Base-by-base conservation (phyloP, 1,140 invertebrate species). In the Microvelia longipes region DNA sequence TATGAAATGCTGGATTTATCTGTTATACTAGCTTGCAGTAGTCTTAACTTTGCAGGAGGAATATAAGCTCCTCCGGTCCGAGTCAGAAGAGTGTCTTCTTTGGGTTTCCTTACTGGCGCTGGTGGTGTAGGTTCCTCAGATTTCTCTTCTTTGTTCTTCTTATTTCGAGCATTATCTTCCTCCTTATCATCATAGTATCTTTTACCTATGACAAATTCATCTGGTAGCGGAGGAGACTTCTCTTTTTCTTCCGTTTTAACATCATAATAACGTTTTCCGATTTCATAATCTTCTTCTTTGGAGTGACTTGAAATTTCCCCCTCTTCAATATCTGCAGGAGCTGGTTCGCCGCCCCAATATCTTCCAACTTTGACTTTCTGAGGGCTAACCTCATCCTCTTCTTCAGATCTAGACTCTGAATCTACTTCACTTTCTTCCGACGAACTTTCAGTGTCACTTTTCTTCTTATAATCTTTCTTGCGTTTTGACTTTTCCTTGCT, bases 31-130 rank as follows among this genome's bases (percentile, higher is more conserved):
- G 89, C 90, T 82, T 98, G 94, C 92, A 98, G 94, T 84, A 96
- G 85, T 64, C 89, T 84, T 5, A 99, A 81, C 78, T 92, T 95
- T 0, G 96, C 96, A 1, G 97, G 97, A 1, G 97, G 98, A 76
- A 99, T 99, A 75, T 99, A 99, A 11, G 97, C 96, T 69, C 96
- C 96, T 63, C 95, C 95, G 29, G 95, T 97, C 77, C 86, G 85
- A 0, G 91, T 91, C 19, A 91, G 92, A 1, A 97, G 74, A 63
- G 90, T 78, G 77, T 93, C 90, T 0, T 87, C 85, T 1, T 83
- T 85, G 76, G 87, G 86, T 60, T 83, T 83, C 74, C 83, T 80
- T 11, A 75, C 76, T 28, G 77, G 71, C 61, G 76, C 73, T 24
- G 75, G 66, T 13, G 24, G n/a, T 11, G 28, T 60, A 19, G 69